Percentiles rank a stretch among this genome's conserved stretches.
Conservation (phyloP, 2,888 invertebrate species). For the Alloscopus bannaensis region DNA sequence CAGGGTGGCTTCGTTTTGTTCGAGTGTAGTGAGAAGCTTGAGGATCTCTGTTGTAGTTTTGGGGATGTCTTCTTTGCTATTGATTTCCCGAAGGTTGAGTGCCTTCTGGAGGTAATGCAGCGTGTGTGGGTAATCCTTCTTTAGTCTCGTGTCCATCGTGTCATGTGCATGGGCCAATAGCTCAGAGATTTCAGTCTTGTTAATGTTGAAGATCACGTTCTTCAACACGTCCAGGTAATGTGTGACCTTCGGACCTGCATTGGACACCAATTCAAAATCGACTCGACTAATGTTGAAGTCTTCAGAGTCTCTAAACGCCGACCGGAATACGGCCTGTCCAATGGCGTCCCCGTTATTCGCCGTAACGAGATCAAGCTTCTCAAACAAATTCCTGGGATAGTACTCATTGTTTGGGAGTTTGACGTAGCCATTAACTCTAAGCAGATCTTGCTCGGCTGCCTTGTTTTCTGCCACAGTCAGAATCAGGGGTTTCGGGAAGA, state of each 20-base stretch:
- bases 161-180: background rate
- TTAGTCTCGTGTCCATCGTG: background rate
- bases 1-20: constrained; percentile 46
- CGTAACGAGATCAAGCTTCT: constrained; percentile 43
- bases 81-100: constrained; percentile 34
- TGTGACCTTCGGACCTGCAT: background rate
- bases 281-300: constrained; percentile 33
- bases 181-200: constrained; percentile 41
- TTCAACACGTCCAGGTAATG: constrained; percentile 24
- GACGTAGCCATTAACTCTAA: constrained; percentile 48
- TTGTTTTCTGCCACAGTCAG: constrained; percentile 62
- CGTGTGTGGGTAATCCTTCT: constrained; percentile 30
- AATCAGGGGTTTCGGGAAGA: constrained; percentile 52
- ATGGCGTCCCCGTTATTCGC: constrained; percentile 42
- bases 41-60: constrained; percentile 38
- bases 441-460: constrained; percentile 26
- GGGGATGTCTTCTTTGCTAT: constrained; percentile 42
- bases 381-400: constrained; percentile 59
- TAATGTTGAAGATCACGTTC: constrained; percentile 1
- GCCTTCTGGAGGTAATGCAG: constrained; percentile 42
- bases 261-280: background rate
- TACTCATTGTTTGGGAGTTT: constrained; percentile 59
- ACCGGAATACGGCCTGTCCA: constrained; percentile 41
- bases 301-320: constrained; percentile 41
- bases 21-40: constrained; percentile 26